Base-by-base conservation (phyloP, 2,797 vertebrate genomes). In the Sylvia borin region DNA sequence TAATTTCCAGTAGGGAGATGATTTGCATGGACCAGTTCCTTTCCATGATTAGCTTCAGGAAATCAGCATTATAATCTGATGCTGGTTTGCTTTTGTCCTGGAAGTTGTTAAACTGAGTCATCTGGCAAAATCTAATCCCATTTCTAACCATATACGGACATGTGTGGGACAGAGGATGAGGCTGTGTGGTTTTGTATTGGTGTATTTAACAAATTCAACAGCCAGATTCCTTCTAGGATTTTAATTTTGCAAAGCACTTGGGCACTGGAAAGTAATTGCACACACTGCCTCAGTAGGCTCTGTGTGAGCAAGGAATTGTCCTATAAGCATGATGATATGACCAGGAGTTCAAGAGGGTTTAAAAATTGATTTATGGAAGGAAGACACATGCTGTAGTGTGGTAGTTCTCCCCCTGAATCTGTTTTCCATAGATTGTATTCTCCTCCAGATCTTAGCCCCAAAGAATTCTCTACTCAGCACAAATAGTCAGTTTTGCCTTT, bases 1-100 rank as follows among this genome's bases (percentile, higher is more conserved):
- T 97, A 84, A 97, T 97, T 98, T 98, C 97, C 97, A 97, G 95
- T 91, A 97, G 97, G 94, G 95, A 97, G 90, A 92, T 96, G 88
- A 97, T 97, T 98, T 97, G 97, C 85, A 78, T 89, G 93, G 90
- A 91, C 45, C 75, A 85, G 84, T 97, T 98, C 94, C 95, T 94
- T 97, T 92, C 83, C 74, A 88, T 74, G 27, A 96, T 54, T 96
- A 89, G 34, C 73, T 91, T 79, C 90, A 94, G 96, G 97, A 97
- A 93, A 76, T 87, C 71, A 86, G 62, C 76, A 64, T 93, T 96
- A 92, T 66, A 95, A 88, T 81, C 72, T 81, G 90, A 88, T 96
- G 66, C 65, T 75, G 20, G 54, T 94, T 68, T 90, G 68, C 61
- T 91, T 95, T 96, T 84, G 27, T 84, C 58, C 75, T 91, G 88